These are phyloP conservation scores for Dione juno DNA, from an alignment of 2,888 invertebrate species.

Conservation along the genomic window DNA sequence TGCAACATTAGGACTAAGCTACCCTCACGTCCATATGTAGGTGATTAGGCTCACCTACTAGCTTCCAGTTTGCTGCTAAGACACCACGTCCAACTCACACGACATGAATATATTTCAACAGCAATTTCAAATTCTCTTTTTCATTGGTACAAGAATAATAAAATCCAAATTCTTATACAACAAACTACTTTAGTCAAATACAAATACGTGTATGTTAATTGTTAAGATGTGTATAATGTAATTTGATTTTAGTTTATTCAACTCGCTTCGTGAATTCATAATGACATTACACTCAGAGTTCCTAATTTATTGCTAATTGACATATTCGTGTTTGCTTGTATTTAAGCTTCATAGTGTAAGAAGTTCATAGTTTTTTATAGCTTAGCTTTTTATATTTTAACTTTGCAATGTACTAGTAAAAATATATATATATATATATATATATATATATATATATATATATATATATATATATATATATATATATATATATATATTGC, in stretches of 20 bases:
- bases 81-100: slow-evolving; percentile 42
- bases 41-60: slow-evolving; percentile 24
- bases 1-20: slow-evolving; percentile 7
- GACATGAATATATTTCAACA: slow-evolving; percentile 42
- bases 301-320: neutral
- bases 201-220: neutral
- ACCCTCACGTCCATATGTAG: slow-evolving; percentile 15
- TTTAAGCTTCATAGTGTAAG: neutral
- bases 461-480: no score
- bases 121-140: slow-evolving; percentile 18
- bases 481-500: neutral
- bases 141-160: slow-evolving; percentile 21
- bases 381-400: neutral
- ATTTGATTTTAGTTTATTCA: neutral
- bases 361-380: no score
- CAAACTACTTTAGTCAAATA: neutral
- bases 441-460: no score
- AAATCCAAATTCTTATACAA: slow-evolving; percentile 4
- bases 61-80: slow-evolving; percentile 35
- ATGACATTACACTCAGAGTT: neutral
- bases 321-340: neutral
- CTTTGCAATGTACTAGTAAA: neutral
- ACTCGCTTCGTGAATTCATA: neutral
- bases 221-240: neutral
- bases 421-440: no score